A percentile compares a stretch with the other conserved stretches of the same genome.
Conservation (phyloP, 2,797 vertebrate genomes). For the Nasua narica region DNA sequence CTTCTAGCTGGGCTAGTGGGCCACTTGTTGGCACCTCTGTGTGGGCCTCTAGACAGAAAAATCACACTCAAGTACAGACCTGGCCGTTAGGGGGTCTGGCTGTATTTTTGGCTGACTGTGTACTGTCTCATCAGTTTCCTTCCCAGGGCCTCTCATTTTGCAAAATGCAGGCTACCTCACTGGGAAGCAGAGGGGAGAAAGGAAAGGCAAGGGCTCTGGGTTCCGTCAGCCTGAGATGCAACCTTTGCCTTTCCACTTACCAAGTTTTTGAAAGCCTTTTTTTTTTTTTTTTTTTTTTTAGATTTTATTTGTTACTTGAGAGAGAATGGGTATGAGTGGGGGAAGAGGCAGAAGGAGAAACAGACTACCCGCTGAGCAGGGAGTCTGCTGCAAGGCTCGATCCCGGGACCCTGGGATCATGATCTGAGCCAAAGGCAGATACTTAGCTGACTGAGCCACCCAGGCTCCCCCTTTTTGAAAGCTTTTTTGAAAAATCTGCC, state of each 20-base stretch:
- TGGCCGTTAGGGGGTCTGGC: not conserved
- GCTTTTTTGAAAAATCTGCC: not conserved
- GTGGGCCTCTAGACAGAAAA: not conserved
- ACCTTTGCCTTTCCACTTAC: not conserved
- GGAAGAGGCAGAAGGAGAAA: not conserved
- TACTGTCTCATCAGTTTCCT: constrained; percentile 25
- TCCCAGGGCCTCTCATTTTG: not conserved
- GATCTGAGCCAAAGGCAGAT: not conserved
- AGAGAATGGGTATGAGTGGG: not conserved
- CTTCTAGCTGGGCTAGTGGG: not conserved
- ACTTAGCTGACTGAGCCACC: not conserved
- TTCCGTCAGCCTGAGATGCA: not conserved
- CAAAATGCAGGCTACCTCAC: not conserved
- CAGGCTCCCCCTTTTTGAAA: not conserved
- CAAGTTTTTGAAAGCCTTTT: not conserved
- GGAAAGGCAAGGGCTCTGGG: not conserved
- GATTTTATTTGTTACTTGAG: not conserved
- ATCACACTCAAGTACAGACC: not conserved
- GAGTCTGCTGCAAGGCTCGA: not conserved
- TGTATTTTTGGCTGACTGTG: not conserved
- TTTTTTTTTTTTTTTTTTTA: not conserved
- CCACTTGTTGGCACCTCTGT: not conserved
- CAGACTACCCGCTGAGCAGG: not conserved
- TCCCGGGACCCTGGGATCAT: not conserved
- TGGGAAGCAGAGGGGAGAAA: not conserved